Evolutionary conservation across 2,113 vertebrate genomes (phyloP).

Genomic region (Notiomystis cincta): DNA sequence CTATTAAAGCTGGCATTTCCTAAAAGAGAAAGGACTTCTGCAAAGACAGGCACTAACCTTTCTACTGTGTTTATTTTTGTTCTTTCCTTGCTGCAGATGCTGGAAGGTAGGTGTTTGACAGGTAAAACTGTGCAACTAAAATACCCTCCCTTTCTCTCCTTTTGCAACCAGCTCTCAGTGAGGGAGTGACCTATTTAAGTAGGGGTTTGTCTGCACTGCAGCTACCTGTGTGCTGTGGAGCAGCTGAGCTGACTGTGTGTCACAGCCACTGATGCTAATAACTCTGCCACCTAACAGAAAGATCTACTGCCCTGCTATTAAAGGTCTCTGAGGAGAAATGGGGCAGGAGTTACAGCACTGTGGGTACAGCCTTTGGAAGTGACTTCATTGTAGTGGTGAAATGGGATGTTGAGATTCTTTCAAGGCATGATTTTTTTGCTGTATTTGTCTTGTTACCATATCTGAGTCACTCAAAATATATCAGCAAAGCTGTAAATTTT

Average conservation of each 20-base stretch:
- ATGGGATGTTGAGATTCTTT: not conserved
- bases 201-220: not conserved
- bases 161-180: not conserved
- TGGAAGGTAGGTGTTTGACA: conserved; percentile 55
- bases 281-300: not conserved
- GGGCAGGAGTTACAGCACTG: not conserved
- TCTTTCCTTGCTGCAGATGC: conserved; percentile 44
- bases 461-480: not conserved
- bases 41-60: conserved; percentile 37
- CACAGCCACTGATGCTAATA: not conserved
- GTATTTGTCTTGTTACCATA: not conserved
- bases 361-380: not conserved
- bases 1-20: not conserved
- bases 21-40: not conserved
- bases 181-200: not conserved
- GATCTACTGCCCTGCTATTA: not conserved
- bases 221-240: not conserved
- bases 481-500: not conserved
- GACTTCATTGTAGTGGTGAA: not conserved
- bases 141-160: not conserved
- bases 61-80: not conserved
- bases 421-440: not conserved
- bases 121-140: not conserved
- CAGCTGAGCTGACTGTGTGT: not conserved
- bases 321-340: not conserved